Evolutionary conservation across 2,797 vertebrate species (phyloP), one percentile per base, ranked within the genome.

Genomic region (Rhabdomys pumilio): DNA sequence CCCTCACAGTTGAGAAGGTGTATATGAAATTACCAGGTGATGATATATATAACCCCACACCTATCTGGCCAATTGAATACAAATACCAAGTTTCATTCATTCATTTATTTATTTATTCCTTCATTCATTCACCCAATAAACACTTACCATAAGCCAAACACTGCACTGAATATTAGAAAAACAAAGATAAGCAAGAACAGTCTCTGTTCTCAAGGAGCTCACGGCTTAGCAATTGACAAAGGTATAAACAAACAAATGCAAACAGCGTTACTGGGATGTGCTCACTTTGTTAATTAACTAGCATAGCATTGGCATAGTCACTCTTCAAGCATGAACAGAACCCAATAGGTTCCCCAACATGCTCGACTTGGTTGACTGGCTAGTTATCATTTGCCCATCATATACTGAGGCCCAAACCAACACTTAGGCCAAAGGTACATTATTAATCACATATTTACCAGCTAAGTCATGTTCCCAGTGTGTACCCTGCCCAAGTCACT

Each of bases 381-480:
- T 93, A 63, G 34, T 96, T 96, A 90, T 93, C 95, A 87, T 53
- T 86, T 95, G 93, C 41, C 57, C 81, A 95, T 86, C 85, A 6
- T 82, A 67, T 57, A 81, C 53, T 67, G 85, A 94, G 91, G 90
- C 82, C 76, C 87, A 75, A 81, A 95, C 44, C 73, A 93, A 94
- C 41, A 95, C 73, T 94, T 82, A 91, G 75, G 80, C 87, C 94
- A 95, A 92, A 93, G 95, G 72, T 93, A 91, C 47, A 86, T 92
- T 96, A 95, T 97, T 96, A 97, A 96, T 97, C 96, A 96, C 93
- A 93, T 96, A 96, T 90, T 96, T 96, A 90, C 84, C 93, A 90
- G 79, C 84, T 96, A 97, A 97, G 84, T 97, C 95, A 94, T 38
- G 95, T 83, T 95, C 82, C 81, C 72, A 81, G 72, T 89, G 38